These are phyloP conservation scores for Teleogryllus oceanicus DNA, from an alignment of 2,888 invertebrate species.

Conservation along the genomic window DNA sequence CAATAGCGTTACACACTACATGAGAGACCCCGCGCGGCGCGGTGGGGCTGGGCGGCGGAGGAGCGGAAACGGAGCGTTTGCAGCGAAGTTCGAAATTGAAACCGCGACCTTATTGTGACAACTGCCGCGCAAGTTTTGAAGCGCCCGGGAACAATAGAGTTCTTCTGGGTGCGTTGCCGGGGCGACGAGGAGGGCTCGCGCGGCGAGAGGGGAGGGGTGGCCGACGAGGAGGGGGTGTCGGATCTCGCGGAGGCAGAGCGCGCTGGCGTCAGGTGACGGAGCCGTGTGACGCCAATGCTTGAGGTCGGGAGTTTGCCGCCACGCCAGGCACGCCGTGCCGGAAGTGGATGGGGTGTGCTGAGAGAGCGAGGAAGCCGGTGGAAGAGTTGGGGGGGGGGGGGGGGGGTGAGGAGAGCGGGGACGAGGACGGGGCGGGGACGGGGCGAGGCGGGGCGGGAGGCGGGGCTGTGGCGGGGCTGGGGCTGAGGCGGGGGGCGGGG, in stretches of 20 bases:
- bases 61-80: too few species aligned
- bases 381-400: background rate
- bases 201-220: background rate
- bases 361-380: background rate
- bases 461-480: too few species aligned
- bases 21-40: background rate
- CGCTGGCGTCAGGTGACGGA: background rate
- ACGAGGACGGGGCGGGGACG: too few species aligned
- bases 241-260: background rate
- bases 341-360: background rate
- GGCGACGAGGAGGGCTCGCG: background rate
- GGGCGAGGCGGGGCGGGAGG: too few species aligned
- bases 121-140: conserved; percentile 5
- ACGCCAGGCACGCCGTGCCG: background rate
- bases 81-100: background rate
- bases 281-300: too few species aligned
- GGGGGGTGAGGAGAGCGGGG: background rate
- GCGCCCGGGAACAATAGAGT: background rate
- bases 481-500: too few species aligned
- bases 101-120: conserved; percentile 18
- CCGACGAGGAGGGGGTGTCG: background rate
- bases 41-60: background rate
- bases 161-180: background rate
- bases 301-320: too few species aligned
- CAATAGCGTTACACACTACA: background rate